Base-by-base conservation (phyloP, 2,888 invertebrate species). In the Hypomecis atomaria region DNA sequence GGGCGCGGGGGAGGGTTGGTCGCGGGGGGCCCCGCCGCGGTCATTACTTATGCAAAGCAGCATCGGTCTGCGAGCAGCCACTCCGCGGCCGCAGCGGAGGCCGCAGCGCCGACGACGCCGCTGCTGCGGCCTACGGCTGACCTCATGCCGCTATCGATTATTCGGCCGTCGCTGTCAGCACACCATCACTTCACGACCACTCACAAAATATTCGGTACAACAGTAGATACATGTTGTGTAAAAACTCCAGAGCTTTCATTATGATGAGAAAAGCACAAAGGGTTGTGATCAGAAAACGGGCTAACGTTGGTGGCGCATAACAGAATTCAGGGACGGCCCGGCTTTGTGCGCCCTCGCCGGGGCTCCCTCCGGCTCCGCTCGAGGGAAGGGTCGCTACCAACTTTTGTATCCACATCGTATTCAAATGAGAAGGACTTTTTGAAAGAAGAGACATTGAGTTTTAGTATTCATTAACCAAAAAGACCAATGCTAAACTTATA, bases 11-110 rank as follows among this genome's bases (percentile, higher is more conserved):
- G 57, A 23, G 50, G 34, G 42, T 76, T 40, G 52, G 65, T 76
- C 54, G 55, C 23, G 61, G 52, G 61, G 63, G 5, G 11, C 54
- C 40, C 57, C 53, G 13, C 65, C 44, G 78, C 78, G 79, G 78
- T 87, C 87, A 91, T 90, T 89, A 91, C 88, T 92, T 92, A 92
- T 92, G 92, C 90, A 92, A 91, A 90, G 91, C 89, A 89, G 84
- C 86, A 89, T 78, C 77, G 79, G 81, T 81, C 77, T 75, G 74
- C 75, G 69, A 75, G 76, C 79, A 77, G 70, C 67, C 23, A 23
- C 23, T 23, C 70, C 71, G 71, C 66, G 71, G 70, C 62, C 67
- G 60, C 50, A 66, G 11, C 65, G 84, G 59, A 50, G 62, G 49
- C 62, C 55, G 45, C 60, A 54, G 53, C 57, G 59, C 36, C 38